Evolutionary conservation across 2,113 vertebrate genomes (phyloP), one percentile per base, ranked within the genome.

Genomic region (Mormyrus lacerda): DNA sequence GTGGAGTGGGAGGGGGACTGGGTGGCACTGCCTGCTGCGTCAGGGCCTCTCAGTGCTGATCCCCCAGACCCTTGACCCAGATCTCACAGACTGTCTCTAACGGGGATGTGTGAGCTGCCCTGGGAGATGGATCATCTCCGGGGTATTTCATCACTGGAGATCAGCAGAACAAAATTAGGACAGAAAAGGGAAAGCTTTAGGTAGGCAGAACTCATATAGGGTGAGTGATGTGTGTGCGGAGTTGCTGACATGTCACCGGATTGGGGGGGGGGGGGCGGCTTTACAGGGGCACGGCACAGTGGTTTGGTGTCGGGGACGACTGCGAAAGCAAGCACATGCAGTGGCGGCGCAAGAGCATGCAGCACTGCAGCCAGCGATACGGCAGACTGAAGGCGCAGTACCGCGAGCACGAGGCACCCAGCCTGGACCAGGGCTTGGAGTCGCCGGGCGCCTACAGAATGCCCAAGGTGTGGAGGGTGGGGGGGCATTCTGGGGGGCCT

Each of bases 351-450:
- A 96, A 97, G 92, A 99, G 97, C 91, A 91, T 98, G 87, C 97
- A 96, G 87, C 98, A 99, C 94, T 99, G 97, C 94, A 99, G 97
- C 93, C 96, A 97, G 90, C 97, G 97, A 31, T 99, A 98, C 0
- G 98, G 98, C 90, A 97, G 96, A 61, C 96, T 99, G 90, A 99
- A 99, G 93, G 92, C 97, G 51, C 96, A 97, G 24, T 99, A 97
- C 87, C 94, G 97, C 0, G 98, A 99, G 47, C 95, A 98, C 89
- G 96, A 97, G 88, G 94, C 96, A 51, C 93, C 95, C 91, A 98
- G 96, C 95, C 93, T 97, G 39, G 97, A 98, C 93, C 97, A 96
- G 92, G 93, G 94, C 90, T 94, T 92, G 0, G 97, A 99, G 91
- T 99, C 98, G 0, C 98, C 98, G 0, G 97, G 94, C 0, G 89